Base-by-base conservation (phyloP, 2,888 invertebrate genomes). In the Cosmorhoe ocellata region DNA sequence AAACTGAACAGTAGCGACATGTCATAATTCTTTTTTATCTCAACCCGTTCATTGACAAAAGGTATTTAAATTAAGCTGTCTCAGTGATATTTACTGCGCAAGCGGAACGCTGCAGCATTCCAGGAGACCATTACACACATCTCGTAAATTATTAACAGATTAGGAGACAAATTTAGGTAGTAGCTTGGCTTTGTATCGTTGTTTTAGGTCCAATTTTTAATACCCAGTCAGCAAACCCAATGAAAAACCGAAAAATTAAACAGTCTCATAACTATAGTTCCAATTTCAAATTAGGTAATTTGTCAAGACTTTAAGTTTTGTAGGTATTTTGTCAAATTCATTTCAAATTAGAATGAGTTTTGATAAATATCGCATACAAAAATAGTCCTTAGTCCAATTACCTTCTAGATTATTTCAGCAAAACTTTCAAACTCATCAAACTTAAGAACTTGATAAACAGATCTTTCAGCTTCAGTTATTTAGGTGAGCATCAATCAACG, bases 41-140 rank as follows among this genome's bases (percentile, higher is more conserved):
- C 81, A 90, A 89, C 90, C 89, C 90, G 85, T 88, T 86, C 84
- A 84, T 86, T 87, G 90, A 89, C 90, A 90, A 90, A 90, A 90
- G 90, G 87, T 86, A 90, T 90, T 90, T 89, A 89, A 90, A 90
- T 90, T 75, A 88, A 90, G 81, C 88, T 90, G 90, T 89, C 90
- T 73, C 61, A 74, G 71, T 78, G 63, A 88, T 88, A 89, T 90
- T 89, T 87, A 89, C 81, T 85, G 88, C 82, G 70, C 59, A 44
- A 45, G 66, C 69, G 71, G 72, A 74, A 65, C 54, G 63, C 52
- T 56, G 68, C 68, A 74, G 78, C 79, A 82, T 83, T 77, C 83
- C 72, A 56, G 52, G 64, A 71, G 61, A 67, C 73, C 76, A 73
- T 81, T 79, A 74, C 73, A 70, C 67, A 72, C 68, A 66, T 67